These are phyloP conservation scores for Lipophrys pholis DNA, from an alignment of 2,113 vertebrate species.

Conservation along the genomic window DNA sequence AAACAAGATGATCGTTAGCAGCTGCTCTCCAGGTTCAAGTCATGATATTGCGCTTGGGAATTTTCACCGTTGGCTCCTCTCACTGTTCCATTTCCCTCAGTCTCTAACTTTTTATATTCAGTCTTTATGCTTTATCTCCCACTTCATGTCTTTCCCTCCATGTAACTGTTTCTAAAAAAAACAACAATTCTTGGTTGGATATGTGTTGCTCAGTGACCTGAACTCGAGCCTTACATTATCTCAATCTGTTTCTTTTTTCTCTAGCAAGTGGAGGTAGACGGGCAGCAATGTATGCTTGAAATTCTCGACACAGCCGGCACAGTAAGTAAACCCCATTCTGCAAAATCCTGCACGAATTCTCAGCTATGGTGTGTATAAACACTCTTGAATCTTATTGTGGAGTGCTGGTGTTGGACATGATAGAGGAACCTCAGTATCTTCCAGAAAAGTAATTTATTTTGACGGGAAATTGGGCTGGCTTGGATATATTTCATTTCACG, in stretches of 20 bases:
- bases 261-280: conserved; percentile 99
- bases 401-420: background rate
- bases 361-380: background rate
- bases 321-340: conserved; percentile 83
- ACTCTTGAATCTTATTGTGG: conserved; percentile 9
- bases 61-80: conserved; percentile 2
- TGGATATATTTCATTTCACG: background rate
- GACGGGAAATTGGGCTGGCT: background rate
- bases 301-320: conserved; percentile 99
- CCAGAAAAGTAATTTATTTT: background rate
- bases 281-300: conserved; percentile 99
- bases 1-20: conserved; percentile 63
- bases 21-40: conserved; percentile 57
- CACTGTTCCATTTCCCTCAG: background rate
- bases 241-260: conserved; percentile 15
- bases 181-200: background rate
- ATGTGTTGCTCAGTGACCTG: conserved; percentile 11
- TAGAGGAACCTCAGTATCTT: background rate
- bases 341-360: conserved; percentile 1
- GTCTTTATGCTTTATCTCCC: background rate
- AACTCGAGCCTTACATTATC: conserved; percentile 15
- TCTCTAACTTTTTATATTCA: background rate
- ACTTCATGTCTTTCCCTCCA: background rate
- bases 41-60: conserved; percentile 34
- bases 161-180: too few species aligned